Base-by-base conservation (phyloP, 2,797 vertebrate genomes). In the Bradypodion pumilum region DNA sequence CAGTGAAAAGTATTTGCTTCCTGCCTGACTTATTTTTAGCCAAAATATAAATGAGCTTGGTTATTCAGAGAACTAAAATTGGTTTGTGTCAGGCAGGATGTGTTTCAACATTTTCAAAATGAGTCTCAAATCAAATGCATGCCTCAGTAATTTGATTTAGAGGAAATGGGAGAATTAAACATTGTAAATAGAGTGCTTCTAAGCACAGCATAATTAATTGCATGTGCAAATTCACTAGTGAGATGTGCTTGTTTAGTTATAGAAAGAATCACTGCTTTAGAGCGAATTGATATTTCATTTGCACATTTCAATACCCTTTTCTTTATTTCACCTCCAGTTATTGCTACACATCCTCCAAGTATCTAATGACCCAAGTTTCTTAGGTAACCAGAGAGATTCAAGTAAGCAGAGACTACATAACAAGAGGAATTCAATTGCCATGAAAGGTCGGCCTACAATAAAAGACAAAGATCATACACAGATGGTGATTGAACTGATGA, bases 131-230 rank as follows among this genome's bases (percentile, higher is more conserved):
- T 73, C 27, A 81, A 78, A 46, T 59, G 32, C 40, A 44, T 62
- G 70, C 29, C 74, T 89, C 76, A 77, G 91, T 90, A 90, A 76
- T 74, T 65, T 88, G 80, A 89, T 90, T 82, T 90, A 27, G 78
- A 86, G 89, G 88, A 90, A 92, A 85, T 49, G n/a, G 32, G 75
- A 87, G 56, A 84, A 85, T 86, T 88, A 90, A 74, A 76, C 76
- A 65, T 89, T 84, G 73, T 81, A 81, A 88, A 89, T 83, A 90
- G 83, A 91, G 66, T 40, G 52, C 52, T 91, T 92, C 74, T 75
- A 92, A 94, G 87, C 80, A 56, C 63, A 81, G 60, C 40, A 75
- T 86, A 88, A 88, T 91, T 90, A 87, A 88, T 90, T 90, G 56
- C 0, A 37, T 72, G 78, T 90, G 74, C 84, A 86, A 89, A 77